These are phyloP conservation scores for Melopsittacus undulatus DNA, from an alignment of 2,797 vertebrate species.

Conservation along the genomic window DNA sequence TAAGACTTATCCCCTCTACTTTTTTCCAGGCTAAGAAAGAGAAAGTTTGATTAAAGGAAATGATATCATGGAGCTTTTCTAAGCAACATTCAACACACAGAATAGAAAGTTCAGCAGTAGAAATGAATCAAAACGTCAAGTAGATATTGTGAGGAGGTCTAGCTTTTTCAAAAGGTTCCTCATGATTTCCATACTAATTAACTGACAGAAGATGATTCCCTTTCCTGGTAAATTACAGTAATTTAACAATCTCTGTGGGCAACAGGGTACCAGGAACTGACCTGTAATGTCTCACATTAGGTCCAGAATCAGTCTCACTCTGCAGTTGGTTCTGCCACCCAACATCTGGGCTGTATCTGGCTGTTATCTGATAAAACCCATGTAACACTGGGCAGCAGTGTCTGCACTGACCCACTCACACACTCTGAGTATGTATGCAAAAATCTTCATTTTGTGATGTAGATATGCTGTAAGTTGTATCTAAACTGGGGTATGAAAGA, in stretches of 20 bases:
- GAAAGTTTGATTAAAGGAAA: slow-evolving; percentile 42
- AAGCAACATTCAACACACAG: not conserved
- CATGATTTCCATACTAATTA: slow-evolving; percentile 39
- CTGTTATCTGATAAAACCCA: not conserved
- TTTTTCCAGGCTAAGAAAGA: not conserved
- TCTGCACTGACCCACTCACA: not conserved
- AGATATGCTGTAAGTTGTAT: not conserved
- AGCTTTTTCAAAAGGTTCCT: slow-evolving; percentile 14
- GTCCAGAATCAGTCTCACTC: not conserved
- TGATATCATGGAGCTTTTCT: slow-evolving; percentile 50
- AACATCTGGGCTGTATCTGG: not conserved
- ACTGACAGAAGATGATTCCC: not conserved
- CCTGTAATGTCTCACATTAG: not conserved
- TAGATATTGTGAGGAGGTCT: not conserved
- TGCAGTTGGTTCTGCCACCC: not conserved
- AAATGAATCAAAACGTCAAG: slow-evolving; percentile 42
- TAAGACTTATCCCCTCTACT: not conserved
- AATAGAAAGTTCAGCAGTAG: slow-evolving; percentile 23
- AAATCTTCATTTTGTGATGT: not conserved
- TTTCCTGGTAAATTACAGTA: not conserved
- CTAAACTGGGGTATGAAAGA: not conserved
- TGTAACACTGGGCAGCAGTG: not conserved
- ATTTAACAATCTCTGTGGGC: not conserved
- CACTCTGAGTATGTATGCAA: not conserved
- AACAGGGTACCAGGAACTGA: not conserved